Percentiles rank a stretch among this genome's conserved stretches.
Conservation (phyloP, 2,113 vertebrate species). For the Hippolais icterina region DNA sequence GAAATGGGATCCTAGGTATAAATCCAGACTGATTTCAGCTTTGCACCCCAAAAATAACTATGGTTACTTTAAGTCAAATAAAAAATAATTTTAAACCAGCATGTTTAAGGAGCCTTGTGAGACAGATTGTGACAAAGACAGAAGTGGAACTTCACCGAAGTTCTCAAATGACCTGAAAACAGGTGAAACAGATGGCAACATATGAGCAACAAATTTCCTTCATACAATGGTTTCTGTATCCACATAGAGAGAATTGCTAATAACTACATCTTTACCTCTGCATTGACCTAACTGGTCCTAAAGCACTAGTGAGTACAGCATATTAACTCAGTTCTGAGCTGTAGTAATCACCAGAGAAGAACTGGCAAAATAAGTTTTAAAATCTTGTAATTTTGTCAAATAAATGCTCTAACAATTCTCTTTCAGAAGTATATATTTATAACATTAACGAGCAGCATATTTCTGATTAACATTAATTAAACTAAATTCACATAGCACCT, state of each 20-base stretch:
- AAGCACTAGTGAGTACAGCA: not conserved
- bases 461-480: not conserved
- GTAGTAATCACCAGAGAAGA: not conserved
- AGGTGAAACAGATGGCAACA: not conserved
- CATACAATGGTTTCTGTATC: not conserved
- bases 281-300: not conserved
- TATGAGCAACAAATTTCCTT: not conserved
- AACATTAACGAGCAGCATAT: not conserved
- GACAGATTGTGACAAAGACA: not conserved
- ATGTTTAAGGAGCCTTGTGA: not conserved
- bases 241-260: not conserved
- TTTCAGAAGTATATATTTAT: not conserved
- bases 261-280: not conserved
- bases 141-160: not conserved
- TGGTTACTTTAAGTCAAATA: not conserved
- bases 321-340: not conserved
- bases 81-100: not conserved
- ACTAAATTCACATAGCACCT: not conserved
- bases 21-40: not conserved
- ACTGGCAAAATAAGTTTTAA: not conserved
- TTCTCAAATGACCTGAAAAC: not conserved
- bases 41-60: not conserved
- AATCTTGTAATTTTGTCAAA: not conserved
- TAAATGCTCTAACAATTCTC: not conserved
- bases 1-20: not conserved